A percentile compares a stretch with the other conserved stretches of the same genome.
Evolutionary conservation across 2,797 vertebrate genomes (phyloP).

Genomic region (Masticophis lateralis): DNA sequence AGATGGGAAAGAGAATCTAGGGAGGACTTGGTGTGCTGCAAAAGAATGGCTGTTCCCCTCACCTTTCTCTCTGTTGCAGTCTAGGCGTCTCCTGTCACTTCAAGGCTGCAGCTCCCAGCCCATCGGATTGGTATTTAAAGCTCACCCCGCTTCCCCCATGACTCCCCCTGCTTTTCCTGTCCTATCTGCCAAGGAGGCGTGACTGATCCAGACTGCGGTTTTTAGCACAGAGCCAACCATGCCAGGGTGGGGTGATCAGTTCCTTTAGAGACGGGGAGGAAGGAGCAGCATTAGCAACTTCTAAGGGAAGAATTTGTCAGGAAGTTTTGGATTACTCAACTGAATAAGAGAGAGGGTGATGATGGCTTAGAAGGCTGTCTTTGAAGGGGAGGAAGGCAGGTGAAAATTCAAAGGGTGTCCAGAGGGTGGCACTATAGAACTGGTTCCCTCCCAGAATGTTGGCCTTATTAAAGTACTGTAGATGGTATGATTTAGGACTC

Average conservation of each 20-base stretch:
- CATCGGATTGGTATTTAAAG: constrained; percentile 17
- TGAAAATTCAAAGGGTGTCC: not conserved
- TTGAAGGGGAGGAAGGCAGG: not conserved
- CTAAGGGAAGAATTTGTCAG: not conserved
- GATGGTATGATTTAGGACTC: not conserved
- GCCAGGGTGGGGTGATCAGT: not conserved
- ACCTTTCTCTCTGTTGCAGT: not conserved
- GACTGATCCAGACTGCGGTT: constrained; percentile 14
- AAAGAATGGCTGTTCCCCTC: not conserved
- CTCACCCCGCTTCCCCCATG: constrained; percentile 9
- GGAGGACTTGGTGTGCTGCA: not conserved
- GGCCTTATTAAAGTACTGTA: not conserved
- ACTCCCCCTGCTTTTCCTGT: constrained; percentile 31
- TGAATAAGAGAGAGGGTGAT: not conserved
- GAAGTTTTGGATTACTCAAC: constrained; percentile 14
- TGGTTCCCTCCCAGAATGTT: not conserved
- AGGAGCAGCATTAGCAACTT: not conserved
- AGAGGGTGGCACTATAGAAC: not conserved
- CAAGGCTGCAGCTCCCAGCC: not conserved
- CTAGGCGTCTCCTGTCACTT: not conserved
- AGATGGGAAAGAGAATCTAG: not conserved
- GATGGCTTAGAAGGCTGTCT: not conserved
- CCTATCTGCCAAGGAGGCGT: constrained; percentile 23
- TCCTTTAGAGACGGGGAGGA: not conserved
- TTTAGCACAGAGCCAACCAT: not conserved